These are phyloP conservation scores for Gordius sp. DNA, from an alignment of 2,888 invertebrate genomes.

Conservation along the genomic window DNA sequence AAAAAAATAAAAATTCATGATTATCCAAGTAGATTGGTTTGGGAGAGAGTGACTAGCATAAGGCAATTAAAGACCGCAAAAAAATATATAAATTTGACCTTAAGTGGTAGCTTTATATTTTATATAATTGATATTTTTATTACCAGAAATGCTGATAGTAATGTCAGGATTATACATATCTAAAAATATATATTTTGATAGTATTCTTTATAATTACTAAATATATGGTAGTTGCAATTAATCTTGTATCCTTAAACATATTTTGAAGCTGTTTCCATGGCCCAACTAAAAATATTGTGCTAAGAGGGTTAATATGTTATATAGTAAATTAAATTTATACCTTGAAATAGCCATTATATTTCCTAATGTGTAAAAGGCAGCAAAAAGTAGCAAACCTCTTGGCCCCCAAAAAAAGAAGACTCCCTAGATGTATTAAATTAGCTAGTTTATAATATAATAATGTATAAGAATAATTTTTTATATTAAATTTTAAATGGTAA, in stretches of 20 bases:
- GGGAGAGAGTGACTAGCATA: too few relatives aligned
- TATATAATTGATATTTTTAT: not conserved
- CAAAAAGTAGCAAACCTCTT: slow-evolving; percentile 2
- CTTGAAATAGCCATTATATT: slow-evolving; percentile 1
- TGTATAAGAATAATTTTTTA: too few relatives aligned
- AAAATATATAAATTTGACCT: too few relatives aligned
- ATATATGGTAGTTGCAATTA: not conserved
- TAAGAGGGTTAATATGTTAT: not conserved
- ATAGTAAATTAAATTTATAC: not conserved
- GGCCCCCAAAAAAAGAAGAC: slow-evolving; percentile 11
- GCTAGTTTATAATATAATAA: too few relatives aligned
- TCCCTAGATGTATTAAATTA: not conserved
- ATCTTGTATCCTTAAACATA: slow-evolving; percentile 10
- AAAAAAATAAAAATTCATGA: too few relatives aligned
- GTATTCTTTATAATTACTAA: not conserved
- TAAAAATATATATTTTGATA: not conserved
- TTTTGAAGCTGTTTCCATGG: slow-evolving; percentile 10
- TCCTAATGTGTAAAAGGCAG: slow-evolving; percentile 13
- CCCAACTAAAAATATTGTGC: slow-evolving; percentile 12
- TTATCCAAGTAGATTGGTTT: too few relatives aligned
- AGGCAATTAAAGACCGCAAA: too few relatives aligned
- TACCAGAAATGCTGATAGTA: slow-evolving; percentile 13
- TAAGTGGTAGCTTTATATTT: too few relatives aligned
- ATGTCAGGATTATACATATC: not conserved
- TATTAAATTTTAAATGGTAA: too few relatives aligned